Evolutionary conservation across 2,113 vertebrate species (phyloP), one percentile per base, ranked within the genome.

Genomic region (Eulemur macaco): DNA sequence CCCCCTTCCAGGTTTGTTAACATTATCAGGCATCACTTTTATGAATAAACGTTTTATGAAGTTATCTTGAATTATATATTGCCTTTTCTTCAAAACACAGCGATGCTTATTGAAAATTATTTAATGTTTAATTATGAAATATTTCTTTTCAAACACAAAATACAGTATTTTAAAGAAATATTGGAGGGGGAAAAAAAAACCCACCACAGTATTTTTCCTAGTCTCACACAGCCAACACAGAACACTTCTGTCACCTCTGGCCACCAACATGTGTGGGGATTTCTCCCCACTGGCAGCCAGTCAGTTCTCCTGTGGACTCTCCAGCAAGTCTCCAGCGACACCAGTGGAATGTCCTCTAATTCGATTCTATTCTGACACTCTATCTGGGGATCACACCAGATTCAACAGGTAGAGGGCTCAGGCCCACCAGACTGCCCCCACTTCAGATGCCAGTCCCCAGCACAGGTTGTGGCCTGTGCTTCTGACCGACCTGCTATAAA

Each of bases 51-150:
- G 20, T 64, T 82, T 63, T 37, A 45, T 73, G 69, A 82, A 34
- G 54, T 87, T 52, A 58, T 69, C n/a, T 87, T 96, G 39, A 94
- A 84, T 50, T 83, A 83, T n/a, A 68, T 58, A 39, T 50, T 90
- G 27, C 21, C 31, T 97, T 97, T 69, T 29, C 56, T 54, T 93
- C 29, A 78, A 89, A 69, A 45, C n/a, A 64, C 1, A 42, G 10
- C 42, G 42, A 56, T 63, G 6, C 23, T 42, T 81, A 64, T 58
- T 34, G 77, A 94, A 81, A 91, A 80, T 92, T 86, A 94, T 78
- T 71, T 74, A 73, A 71, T 29, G 8, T 77, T 73, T 63, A 73
- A 34, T 52, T 81, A 64, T 82, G 12, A 84, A 77, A 66, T 37
- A 47, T 68, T 45, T 39, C 39, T 39, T 3, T 39, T 83, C 6